These are phyloP conservation scores for Paratrypauchen microcephalus DNA, from an alignment of 2,797 vertebrate species.

Conservation along the genomic window DNA sequence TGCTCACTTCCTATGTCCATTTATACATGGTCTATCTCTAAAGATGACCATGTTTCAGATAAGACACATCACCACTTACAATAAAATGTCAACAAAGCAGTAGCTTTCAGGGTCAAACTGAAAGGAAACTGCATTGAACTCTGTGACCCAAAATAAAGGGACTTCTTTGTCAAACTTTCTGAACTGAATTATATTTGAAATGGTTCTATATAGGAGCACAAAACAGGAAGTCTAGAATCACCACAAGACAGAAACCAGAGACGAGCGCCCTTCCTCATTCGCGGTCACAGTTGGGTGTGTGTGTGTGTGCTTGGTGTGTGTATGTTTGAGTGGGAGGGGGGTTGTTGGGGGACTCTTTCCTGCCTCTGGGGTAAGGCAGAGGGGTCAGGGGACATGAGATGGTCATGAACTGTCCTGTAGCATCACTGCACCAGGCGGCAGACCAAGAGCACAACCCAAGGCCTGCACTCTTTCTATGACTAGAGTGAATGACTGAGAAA, in stretches of 20 bases:
- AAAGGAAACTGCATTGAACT: neutral
- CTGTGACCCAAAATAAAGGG: neutral
- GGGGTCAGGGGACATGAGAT: slow-evolving; percentile 57
- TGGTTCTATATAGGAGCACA: neutral
- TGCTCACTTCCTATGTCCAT: no score
- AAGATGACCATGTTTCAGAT: no score
- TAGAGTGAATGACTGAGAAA: slow-evolving; percentile 13
- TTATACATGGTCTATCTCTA: no score
- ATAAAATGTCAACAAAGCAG: no score
- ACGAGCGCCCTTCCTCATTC: slow-evolving; percentile 3
- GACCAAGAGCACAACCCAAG: slow-evolving; percentile 20
- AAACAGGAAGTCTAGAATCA: slow-evolving; percentile 13
- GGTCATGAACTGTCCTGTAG: slow-evolving; percentile 36
- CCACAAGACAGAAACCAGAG: slow-evolving; percentile 14
- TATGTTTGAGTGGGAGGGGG: neutral
- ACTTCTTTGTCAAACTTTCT: neutral
- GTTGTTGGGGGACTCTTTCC: slow-evolving; percentile 41
- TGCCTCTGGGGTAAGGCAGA: slow-evolving; percentile 56
- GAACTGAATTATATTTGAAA: neutral
- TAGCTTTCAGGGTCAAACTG: no score
- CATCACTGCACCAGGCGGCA: slow-evolving; percentile 32
- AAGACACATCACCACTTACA: no score
- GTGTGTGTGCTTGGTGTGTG: neutral
- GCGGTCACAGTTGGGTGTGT: neutral
- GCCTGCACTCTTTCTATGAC: slow-evolving; percentile 24